Conservation (phyloP, 2,797 vertebrate genomes). For the Phataginus tetradactyla region DNA sequence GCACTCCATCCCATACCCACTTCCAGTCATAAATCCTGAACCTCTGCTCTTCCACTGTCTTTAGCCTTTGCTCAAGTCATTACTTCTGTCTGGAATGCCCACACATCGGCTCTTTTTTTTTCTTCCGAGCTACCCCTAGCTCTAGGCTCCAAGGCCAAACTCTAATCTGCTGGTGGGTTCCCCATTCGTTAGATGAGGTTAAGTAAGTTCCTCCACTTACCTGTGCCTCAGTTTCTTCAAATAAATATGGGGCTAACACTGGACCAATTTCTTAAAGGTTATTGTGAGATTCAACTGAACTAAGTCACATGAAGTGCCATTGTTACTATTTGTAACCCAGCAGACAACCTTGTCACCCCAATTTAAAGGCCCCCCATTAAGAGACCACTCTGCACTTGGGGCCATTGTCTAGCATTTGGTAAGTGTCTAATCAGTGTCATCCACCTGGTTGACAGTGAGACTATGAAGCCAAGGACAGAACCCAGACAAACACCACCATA, state of each 20-base stretch:
- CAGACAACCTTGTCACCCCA: not conserved
- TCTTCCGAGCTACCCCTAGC: not conserved
- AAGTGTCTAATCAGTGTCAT: not conserved
- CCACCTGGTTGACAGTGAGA: not conserved
- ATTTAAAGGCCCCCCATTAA: not conserved
- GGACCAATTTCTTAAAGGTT: not conserved
- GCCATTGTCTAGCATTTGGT: not conserved
- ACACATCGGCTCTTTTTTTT: not conserved
- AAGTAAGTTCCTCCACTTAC: not conserved
- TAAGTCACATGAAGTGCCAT: not conserved
- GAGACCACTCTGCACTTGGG: not conserved
- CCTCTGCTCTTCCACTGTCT: not conserved
- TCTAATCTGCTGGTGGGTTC: not conserved
- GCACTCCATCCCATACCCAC: not conserved
- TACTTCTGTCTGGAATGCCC: not conserved
- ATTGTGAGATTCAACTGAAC: not conserved
- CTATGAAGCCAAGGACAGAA: not conserved
- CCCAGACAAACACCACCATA: not conserved
- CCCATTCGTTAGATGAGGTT: not conserved
- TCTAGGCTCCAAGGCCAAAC: not conserved
- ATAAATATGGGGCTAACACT: not conserved
- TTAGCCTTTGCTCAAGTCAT: not conserved
- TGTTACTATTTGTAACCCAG: not conserved
- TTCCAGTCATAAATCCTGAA: not conserved
- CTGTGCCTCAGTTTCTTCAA: not conserved